These are phyloP conservation scores for Glyphotaelius pellucidus DNA, from an alignment of 2,888 invertebrate genomes.

Conservation along the genomic window DNA sequence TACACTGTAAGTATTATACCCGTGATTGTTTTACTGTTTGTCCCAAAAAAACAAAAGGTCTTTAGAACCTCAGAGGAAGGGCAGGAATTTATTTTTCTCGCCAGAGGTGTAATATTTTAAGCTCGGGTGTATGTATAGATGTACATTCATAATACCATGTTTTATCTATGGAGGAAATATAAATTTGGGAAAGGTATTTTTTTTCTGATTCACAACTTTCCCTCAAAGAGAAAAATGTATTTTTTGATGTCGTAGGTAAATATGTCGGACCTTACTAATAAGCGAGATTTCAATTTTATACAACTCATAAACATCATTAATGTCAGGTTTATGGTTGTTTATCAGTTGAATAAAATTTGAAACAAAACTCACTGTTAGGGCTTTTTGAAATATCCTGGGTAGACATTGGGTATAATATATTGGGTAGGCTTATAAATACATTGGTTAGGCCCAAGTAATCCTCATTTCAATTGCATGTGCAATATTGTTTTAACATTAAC, in stretches of 20 bases:
- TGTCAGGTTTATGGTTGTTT: too few relatives aligned
- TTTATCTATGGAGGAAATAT: background rate
- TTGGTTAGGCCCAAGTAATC: too few relatives aligned
- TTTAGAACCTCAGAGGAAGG: background rate
- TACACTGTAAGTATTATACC: constrained; percentile 81
- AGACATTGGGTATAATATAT: too few relatives aligned
- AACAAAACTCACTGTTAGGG: too few relatives aligned
- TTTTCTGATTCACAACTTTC: background rate
- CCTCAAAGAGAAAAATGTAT: background rate
- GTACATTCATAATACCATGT: background rate
- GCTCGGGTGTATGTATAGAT: background rate
- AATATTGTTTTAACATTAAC: too few relatives aligned
- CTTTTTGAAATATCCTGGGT: too few relatives aligned
- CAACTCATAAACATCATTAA: too few relatives aligned
- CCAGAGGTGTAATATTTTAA: background rate
- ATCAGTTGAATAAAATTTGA: too few relatives aligned
- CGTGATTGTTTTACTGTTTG: background rate
- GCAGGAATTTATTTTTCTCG: background rate
- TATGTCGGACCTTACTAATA: too few relatives aligned
- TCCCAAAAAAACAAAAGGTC: background rate
- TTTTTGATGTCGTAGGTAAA: background rate
- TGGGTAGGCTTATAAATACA: too few relatives aligned
- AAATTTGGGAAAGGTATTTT: background rate
- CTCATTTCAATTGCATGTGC: too few relatives aligned
- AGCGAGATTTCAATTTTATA: too few relatives aligned